Base-by-base conservation (phyloP, 2,888 invertebrate species). In the Pogonocherus hispidulus region DNA sequence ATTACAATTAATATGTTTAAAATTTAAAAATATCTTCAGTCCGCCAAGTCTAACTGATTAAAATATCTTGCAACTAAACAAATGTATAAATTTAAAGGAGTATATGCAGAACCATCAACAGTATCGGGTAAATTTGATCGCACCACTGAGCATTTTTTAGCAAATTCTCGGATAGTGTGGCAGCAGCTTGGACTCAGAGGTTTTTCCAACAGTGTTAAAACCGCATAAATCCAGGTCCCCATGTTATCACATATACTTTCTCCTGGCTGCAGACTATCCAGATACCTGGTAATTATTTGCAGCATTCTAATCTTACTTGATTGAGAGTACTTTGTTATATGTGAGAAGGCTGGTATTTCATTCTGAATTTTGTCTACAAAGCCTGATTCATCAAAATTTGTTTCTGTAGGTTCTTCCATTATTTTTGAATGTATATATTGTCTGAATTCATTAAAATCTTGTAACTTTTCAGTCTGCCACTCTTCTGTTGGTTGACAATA, bases 51-150 rank as follows among this genome's bases (percentile, higher is more conserved):
- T 74, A 88, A 86, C 83, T 95, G 94, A 72, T 90, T 88, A 85
- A 92, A 94, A 85, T 92, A 93, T 78, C 90, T 88, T 44, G 91
- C 89, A 51, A 94, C 90, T 73, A 94, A 85, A 83, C 93, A 93
- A 80, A 94, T 93, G 78, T 92, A 90, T 57, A 94, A 86, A 85
- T 93, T 94, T 44, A 93, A 82, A 6, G 91, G 88, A 54, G 86
- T 84, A 51, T 87, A 88, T 46, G 86, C 82, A 63, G 82, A 77
- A 72, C 76, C 79, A 32, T 85, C 81, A 66, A 84, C 81, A 71
- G 86, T 86, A 22, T 69, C 81, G 37, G 74, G 47, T 22, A 83
- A 76, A 23, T 72, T 74, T 3, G 81, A 79, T 60, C 84, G 66
- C 23, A 88, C 81, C 20, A 78, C 67, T 4, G 85, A 84, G 78